Conservation (phyloP, 2,113 vertebrate genomes). For the Pelvicachromis taeniatus region DNA sequence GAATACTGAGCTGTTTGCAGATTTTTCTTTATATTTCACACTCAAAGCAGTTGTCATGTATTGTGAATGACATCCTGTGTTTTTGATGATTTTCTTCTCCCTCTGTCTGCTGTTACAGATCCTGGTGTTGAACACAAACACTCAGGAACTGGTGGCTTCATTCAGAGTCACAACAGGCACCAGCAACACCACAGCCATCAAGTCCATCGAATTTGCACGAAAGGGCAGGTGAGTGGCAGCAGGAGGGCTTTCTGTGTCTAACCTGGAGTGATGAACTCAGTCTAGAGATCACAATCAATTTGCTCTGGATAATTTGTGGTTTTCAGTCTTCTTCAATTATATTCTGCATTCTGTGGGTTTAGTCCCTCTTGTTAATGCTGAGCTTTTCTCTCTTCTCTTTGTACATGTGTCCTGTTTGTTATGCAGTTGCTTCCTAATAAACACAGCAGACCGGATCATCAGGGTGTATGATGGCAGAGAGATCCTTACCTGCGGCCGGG, state of each 20-base stretch:
- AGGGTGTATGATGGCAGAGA: slow-evolving; percentile 94
- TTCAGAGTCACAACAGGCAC: slow-evolving; percentile 98
- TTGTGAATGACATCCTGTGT: not conserved
- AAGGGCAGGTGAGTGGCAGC: slow-evolving; percentile 86
- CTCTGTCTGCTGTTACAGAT: slow-evolving; percentile 73
- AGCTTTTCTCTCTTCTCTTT: not conserved
- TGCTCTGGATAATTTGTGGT: not conserved
- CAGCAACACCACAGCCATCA: slow-evolving; percentile 98
- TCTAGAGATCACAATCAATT: not conserved
- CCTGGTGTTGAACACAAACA: slow-evolving; percentile 92
- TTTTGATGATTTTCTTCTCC: not conserved
- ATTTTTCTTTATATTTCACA: not conserved
- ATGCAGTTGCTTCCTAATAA: slow-evolving; percentile 93
- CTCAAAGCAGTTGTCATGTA: not conserved
- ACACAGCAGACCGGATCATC: slow-evolving; percentile 96
- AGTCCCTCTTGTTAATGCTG: not conserved
- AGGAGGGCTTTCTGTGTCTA: not conserved
- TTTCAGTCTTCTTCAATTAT: not conserved
- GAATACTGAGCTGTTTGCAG: not conserved
- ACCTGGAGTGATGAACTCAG: not conserved
- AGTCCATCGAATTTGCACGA: slow-evolving; percentile 97
- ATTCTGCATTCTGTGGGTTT: not conserved
- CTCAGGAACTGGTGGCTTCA: slow-evolving; percentile 94
- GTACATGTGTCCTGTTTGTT: not conserved
- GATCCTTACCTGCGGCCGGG: slow-evolving; percentile 93